Conservation (phyloP, 1,140 invertebrate genomes). For the Prorops nasuta region DNA sequence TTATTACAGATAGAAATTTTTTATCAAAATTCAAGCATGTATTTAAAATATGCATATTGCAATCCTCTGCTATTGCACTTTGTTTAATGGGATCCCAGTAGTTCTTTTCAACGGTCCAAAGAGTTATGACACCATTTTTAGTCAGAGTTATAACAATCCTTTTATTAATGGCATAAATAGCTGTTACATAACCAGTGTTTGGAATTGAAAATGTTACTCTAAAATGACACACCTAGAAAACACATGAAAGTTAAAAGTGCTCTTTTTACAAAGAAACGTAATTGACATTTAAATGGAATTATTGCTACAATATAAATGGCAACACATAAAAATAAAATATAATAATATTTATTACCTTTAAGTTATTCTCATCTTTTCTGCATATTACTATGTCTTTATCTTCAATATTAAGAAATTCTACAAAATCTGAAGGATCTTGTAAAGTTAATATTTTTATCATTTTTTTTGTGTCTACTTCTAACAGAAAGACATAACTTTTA, state of each 20-base stretch:
- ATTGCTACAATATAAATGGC: too few relatives aligned
- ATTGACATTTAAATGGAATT: too few relatives aligned
- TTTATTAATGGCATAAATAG: conserved; percentile 30
- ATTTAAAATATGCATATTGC: conserved; percentile 20
- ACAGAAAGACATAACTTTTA: conserved; percentile 24
- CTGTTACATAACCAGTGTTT: conserved; percentile 31
- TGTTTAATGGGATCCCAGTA: conserved; percentile 23
- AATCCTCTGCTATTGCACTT: conserved; percentile 9
- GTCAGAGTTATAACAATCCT: conserved; percentile 35
- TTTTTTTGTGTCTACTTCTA: conserved; percentile 26
- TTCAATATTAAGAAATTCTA: conserved; percentile 30
- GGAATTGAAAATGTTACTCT: conserved; percentile 14
- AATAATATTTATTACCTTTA: conserved; percentile 30
- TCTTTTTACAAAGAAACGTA: too few relatives aligned
- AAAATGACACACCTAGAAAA: conserved; percentile 23
- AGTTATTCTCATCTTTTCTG: conserved; percentile 22
- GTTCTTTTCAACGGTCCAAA: conserved; percentile 37
- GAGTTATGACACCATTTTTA: conserved; percentile 30
- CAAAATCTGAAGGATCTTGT: conserved; percentile 20
- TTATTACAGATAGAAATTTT: conserved; percentile 36
- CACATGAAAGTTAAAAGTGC: too few relatives aligned
- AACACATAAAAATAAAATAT: not conserved
- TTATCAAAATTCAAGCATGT: conserved; percentile 37
- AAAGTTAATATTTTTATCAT: conserved; percentile 21
- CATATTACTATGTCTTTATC: conserved; percentile 29